Evolutionary conservation across 92 coral and sea anemone genomes (phyloP), one percentile per base, ranked within the genome.

Genomic region (Parazoanthus atlanticus): DNA sequence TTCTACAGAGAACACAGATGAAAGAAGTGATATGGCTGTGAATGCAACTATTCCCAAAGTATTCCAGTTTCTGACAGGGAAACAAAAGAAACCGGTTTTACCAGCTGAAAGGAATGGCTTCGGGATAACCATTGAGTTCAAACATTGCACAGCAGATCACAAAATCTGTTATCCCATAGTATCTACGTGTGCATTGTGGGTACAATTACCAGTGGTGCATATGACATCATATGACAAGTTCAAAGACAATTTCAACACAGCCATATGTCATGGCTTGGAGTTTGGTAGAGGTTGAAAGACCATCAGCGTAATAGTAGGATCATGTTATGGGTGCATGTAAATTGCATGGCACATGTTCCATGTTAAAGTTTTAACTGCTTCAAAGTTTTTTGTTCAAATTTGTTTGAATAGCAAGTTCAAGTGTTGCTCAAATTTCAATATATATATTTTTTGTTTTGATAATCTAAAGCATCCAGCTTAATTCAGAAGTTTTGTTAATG

Each of bases 51-150:
- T 89, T 74, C 5, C 41, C 41, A 38, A 38, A 38, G 41, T 38
- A 38, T 89, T 74, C 61, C 75, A 89, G 83, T 82, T 82, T 79
- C 87, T 89, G 36, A 89, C 70, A 25, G 85, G 79, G 34, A 87
- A 87, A 78, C 58, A 76, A 71, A 87, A 47, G 65, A 78, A 21
- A 58, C 90, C 90, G 49, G 61, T 87, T 77, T 87, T 64, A 79
- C 90, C 85, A 2, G 73, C 90, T 33, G 90, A 82, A 81, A 77
- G 80, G 82, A 89, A 89, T 80, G 83, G 91, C 32, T 89, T 89
- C 75, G 88, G 87, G n/a, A 88, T 81, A 36, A 89, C 91, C 33
- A 81, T 89, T 36, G 85, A 82, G 82, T 89, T 81, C 34, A 73
- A 54, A 29, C 91, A 89, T 65, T 89, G 88, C 86, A 82, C 71